phyloP scores from a whole-genome alignment of 2,113 vertebrate genomes.

The Synchiropus splendidus region DNA sequence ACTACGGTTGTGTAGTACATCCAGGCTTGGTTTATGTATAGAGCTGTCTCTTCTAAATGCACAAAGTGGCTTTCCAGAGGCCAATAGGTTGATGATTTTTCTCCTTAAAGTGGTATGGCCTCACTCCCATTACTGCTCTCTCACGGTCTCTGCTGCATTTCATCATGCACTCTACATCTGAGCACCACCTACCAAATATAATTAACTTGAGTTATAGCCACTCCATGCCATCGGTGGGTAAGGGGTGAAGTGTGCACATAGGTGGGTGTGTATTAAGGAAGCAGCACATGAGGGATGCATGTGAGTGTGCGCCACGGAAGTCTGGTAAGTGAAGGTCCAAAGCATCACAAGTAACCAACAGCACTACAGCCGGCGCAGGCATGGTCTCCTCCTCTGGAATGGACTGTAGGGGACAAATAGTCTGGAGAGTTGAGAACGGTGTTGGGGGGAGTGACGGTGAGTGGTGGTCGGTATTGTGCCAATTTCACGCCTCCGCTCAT shows the following conservation, averaged over 20 bases:
- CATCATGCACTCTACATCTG: conserved; percentile 27
- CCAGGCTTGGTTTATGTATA: no score
- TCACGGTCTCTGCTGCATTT: conserved; percentile 25
- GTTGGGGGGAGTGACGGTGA: conserved; percentile 9
- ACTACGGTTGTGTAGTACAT: no score
- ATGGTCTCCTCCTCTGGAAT: conserved; percentile 9
- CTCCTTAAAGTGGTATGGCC: conserved; percentile 27
- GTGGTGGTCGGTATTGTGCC: conserved; percentile 50
- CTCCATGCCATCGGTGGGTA: conserved; percentile 15
- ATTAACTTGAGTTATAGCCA: conserved; percentile 59
- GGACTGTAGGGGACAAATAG: conserved; percentile 25
- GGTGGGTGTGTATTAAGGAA: conserved; percentile 2
- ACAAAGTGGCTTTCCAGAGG: conserved; percentile 34
- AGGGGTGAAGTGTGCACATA: conserved; percentile 7
- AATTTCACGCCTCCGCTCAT: conserved; percentile 67
- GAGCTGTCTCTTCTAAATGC: no score
- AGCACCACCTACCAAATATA: conserved; percentile 47
- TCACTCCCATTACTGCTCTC: conserved; percentile 32
- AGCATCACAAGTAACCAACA: conserved; percentile 3
- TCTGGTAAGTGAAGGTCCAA: conserved; percentile 10
- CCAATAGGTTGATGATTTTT: conserved; percentile 26
- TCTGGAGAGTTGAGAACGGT: conserved; percentile 12
- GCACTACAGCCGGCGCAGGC: conserved; percentile 6
- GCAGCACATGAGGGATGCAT: conserved; percentile 5
- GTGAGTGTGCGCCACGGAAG: conserved; percentile 23